A percentile compares a stretch with the other conserved stretches of the same genome.
Evolutionary conservation across 2,113 vertebrate species (phyloP).

Genomic region (Camelus bactrianus): DNA sequence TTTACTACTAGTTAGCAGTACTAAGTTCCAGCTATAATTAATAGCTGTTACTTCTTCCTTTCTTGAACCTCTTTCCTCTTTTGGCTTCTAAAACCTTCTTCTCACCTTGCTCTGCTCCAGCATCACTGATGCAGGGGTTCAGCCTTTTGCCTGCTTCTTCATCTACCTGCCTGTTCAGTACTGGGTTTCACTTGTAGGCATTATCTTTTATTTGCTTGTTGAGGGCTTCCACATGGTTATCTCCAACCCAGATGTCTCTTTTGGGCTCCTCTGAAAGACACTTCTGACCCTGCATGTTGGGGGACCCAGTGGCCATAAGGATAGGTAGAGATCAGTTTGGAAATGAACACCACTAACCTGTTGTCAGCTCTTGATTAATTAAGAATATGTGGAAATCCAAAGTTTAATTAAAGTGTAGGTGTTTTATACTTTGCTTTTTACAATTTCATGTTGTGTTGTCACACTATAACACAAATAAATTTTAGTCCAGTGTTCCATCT

Average conservation of each 20-base stretch:
- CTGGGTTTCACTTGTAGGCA: not conserved
- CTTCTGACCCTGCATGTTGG: not conserved
- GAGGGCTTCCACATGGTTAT: not conserved
- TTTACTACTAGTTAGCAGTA: not conserved
- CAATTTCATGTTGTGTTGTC: not conserved
- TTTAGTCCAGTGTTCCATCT: not conserved
- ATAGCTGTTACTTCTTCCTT: not conserved
- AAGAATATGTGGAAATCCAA: not conserved
- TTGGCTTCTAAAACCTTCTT: too few species aligned
- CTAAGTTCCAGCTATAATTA: not conserved
- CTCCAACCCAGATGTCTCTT: not conserved
- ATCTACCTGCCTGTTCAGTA: rapidly evolving
- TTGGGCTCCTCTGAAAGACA: not conserved
- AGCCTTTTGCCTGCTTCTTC: not conserved
- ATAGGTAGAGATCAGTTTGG: not conserved
- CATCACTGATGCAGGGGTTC: not conserved
- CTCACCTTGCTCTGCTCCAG: not conserved
- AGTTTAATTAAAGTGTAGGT: conserved; percentile 13
- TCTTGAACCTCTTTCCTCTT: not conserved
- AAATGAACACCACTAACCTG: not conserved
- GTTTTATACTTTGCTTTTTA: not conserved
- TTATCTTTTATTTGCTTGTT: not conserved
- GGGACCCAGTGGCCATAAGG: not conserved
- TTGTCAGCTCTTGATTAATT: not conserved
- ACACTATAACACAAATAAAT: not conserved